Conservation (phyloP, 1,140 invertebrate species). For the Brachionus manjavacas region DNA sequence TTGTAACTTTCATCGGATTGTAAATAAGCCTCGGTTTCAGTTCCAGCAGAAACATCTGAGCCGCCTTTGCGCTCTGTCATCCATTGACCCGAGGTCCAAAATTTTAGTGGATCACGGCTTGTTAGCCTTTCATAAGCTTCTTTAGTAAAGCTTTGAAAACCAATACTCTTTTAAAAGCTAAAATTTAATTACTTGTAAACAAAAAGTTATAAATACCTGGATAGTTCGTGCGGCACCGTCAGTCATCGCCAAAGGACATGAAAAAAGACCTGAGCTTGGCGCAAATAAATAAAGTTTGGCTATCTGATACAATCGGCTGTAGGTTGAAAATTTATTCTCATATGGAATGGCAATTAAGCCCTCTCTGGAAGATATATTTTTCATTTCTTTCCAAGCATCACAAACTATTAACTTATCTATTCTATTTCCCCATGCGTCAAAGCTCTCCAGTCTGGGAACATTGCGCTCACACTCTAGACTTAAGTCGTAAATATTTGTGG, state of each 20-base stretch:
- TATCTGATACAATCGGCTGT: slow-evolving; percentile 62
- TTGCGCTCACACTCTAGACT: slow-evolving; percentile 60
- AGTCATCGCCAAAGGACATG: slow-evolving; percentile 66
- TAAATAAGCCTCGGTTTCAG: slow-evolving; percentile 61
- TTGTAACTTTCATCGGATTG: slow-evolving; percentile 55
- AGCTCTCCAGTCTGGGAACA: slow-evolving; percentile 58
- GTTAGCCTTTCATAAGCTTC: slow-evolving; percentile 56
- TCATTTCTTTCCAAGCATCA: slow-evolving; percentile 62
- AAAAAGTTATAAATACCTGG: neutral
- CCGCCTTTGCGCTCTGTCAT: slow-evolving; percentile 65
- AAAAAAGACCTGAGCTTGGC: slow-evolving; percentile 61
- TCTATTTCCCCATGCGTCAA: slow-evolving; percentile 62
- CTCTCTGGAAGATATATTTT: slow-evolving; percentile 62
- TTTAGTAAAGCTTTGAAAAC: slow-evolving; percentile 43
- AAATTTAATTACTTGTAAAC: neutral
- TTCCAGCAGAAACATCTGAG: slow-evolving; percentile 63
- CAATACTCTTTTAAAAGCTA: neutral
- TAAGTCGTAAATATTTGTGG: slow-evolving; percentile 59
- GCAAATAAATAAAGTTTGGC: slow-evolving; percentile 61
- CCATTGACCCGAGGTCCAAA: slow-evolving; percentile 67
- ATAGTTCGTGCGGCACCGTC: slow-evolving; percentile 60
- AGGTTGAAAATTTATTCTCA: slow-evolving; percentile 56
- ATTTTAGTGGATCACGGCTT: slow-evolving; percentile 57
- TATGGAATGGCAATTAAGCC: slow-evolving; percentile 63
- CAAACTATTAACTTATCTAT: slow-evolving; percentile 61